Evolutionary conservation across 2,113 vertebrate genomes (phyloP), one percentile per base, ranked within the genome.

Genomic region (Aphelocoma coerulescens): DNA sequence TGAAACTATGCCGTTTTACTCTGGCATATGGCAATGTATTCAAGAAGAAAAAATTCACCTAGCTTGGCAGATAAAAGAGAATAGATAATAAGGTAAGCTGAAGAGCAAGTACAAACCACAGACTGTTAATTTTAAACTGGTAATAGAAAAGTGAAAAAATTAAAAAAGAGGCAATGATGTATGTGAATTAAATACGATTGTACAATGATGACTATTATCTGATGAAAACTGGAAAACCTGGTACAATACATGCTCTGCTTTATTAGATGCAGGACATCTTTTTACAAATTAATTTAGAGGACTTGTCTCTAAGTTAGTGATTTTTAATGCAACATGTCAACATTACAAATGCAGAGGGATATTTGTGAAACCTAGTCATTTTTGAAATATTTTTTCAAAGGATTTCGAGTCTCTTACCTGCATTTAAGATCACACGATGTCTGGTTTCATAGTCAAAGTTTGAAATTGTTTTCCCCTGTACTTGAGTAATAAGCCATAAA

Each of bases 1-100:
- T 82, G 78, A 76, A 91, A 67, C 55, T 21, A 7, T 83, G 71
- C 63, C 43, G 48, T 85, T 93, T 96, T 63, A 35, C 39, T 93
- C 48, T 4, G 4, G 39, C 33, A 32, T 74, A 35, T 7, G 32
- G 72, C 94, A 93, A 48, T 35, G 35, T 92, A 84, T 92, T 93
- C 59, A 63, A 67, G 83, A 92, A 77, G 83, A 86, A 86, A 86
- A 91, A 89, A 12, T 94, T 77, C 68, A 80, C 91, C 79, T 93
- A 74, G 46, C 48, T 30, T 63, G 59, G 83, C 48, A 93, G 88
- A 95, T 95, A 88, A 95, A 95, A 92, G 83, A 86, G 95, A 96
- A 95, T 93, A 84, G 86, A 77, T 91, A 71, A 93, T 52, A 77
- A 4, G 6, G 48, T 49, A 81, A 86, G 75, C 59, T 81, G 75